Evolutionary conservation across 2,797 vertebrate genomes (phyloP).

Genomic region (Sebastiscus tertius): DNA sequence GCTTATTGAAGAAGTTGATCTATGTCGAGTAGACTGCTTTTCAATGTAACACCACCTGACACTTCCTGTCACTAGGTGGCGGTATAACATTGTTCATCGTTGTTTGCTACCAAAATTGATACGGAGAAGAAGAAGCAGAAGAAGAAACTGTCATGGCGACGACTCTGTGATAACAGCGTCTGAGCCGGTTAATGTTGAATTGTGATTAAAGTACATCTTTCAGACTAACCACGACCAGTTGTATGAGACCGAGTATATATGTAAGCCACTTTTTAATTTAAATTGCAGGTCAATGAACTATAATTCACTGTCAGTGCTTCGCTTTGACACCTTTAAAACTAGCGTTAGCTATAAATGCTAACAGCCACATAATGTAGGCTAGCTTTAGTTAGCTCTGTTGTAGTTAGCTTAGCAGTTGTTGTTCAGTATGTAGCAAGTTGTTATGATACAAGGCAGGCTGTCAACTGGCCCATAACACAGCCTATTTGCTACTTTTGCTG

Average conservation of each 20-base stretch:
- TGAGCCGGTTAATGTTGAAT: not conserved
- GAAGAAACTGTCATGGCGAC: not conserved
- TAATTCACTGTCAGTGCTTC: not conserved
- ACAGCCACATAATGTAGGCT: not conserved
- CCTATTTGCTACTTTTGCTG: accelerated
- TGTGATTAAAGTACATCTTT: not conserved
- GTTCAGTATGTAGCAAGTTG: no score
- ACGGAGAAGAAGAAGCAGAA: constrained; percentile 27
- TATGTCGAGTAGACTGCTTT: not conserved
- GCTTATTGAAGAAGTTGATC: no score
- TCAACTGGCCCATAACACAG: not conserved
- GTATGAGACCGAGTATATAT: not conserved
- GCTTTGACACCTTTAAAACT: not conserved
- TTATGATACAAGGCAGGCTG: not conserved
- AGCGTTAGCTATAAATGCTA: constrained; percentile 19
- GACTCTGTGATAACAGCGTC: not conserved
- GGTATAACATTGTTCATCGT: accelerated
- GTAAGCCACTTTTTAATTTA: not conserved
- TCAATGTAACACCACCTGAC: not conserved
- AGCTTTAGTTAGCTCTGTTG: constrained; percentile 15
- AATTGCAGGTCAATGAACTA: no score
- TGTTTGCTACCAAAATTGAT: not conserved
- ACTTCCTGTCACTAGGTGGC: constrained; percentile 30
- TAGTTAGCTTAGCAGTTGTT: constrained; percentile 23
- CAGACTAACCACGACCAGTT: not conserved